These are phyloP conservation scores for Lagorchestes hirsutus DNA, from an alignment of 2,797 vertebrate species.

Conservation along the genomic window DNA sequence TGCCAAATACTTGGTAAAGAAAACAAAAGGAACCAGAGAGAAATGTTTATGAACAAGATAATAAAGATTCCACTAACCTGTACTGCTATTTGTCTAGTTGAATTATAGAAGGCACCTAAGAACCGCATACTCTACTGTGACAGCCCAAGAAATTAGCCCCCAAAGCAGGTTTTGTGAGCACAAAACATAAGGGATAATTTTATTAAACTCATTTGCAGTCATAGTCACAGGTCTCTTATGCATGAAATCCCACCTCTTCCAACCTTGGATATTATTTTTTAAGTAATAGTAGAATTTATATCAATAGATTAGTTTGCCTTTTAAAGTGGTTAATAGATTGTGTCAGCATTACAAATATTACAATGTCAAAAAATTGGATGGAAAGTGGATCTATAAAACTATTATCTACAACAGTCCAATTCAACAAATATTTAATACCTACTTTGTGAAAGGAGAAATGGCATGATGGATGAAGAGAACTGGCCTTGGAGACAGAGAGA, in stretches of 20 bases:
- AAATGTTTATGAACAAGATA: constrained; percentile 51
- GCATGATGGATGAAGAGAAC: background rate
- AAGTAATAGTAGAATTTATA: background rate
- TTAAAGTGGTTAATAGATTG: background rate
- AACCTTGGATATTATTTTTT: background rate
- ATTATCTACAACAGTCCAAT: background rate
- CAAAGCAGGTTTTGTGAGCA: background rate
- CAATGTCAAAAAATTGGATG: background rate
- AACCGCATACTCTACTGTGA: background rate
- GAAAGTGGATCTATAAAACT: constrained; percentile 33
- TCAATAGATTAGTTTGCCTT: background rate
- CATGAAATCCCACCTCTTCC: background rate
- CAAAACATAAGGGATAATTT: background rate
- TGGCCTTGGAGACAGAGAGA: background rate
- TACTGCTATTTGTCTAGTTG: constrained; percentile 21
- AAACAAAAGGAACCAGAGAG: constrained; percentile 70
- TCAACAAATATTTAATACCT: background rate
- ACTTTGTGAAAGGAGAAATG: background rate
- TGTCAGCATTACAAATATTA: background rate
- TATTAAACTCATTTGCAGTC: background rate
- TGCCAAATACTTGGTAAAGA: constrained; percentile 45
- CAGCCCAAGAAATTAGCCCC: constrained; percentile 38
- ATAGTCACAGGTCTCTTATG: background rate
- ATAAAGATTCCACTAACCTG: constrained; percentile 5
- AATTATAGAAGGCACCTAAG: constrained; percentile 2